These are phyloP conservation scores for Drosophila pseudoobscura DNA, from an alignment of 1,140 invertebrate genomes.

Conservation along the genomic window DNA sequence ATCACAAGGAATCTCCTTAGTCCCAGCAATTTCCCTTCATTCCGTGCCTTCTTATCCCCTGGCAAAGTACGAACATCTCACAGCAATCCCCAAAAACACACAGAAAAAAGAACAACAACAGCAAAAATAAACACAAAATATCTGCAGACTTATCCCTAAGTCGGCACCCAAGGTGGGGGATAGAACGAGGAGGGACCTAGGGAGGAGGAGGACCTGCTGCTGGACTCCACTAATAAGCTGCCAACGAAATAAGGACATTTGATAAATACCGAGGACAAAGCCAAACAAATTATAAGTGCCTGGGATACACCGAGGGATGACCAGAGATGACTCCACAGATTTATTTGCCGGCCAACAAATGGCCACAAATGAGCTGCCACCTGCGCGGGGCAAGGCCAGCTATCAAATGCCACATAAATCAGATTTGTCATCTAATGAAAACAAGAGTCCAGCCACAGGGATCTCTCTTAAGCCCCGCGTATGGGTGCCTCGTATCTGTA, in stretches of 20 bases:
- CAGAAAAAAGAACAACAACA: conserved; percentile 8
- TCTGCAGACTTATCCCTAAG: conserved; percentile 53
- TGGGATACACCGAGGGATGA: conserved; percentile 24
- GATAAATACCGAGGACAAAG: conserved; percentile 72
- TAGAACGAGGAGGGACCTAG: not conserved
- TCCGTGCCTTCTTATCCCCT: too few species aligned
- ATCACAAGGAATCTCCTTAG: too few species aligned
- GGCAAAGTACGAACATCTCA: too few species aligned
- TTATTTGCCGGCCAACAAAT: conserved; percentile 52
- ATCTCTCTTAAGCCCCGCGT: conserved; percentile 44
- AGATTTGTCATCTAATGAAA: conserved; percentile 74
- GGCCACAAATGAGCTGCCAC: conserved; percentile 38
- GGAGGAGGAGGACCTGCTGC: not conserved
- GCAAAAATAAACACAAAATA: conserved; percentile 36
- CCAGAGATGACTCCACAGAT: conserved; percentile 45
- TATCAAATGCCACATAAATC: conserved; percentile 81
- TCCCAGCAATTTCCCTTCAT: not conserved
- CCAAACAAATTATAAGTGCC: conserved; percentile 72
- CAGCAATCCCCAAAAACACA: not conserved
- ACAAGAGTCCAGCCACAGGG: conserved; percentile 11
- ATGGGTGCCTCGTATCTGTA: conserved; percentile 28
- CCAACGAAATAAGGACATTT: conserved; percentile 71
- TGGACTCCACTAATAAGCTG: conserved; percentile 71
- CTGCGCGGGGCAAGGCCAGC: conserved; percentile 15
- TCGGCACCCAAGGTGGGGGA: conserved; percentile 17